Evolutionary conservation across 1,140 invertebrate genomes (phyloP).

Genomic region (Zaprionus lachaisei): DNA sequence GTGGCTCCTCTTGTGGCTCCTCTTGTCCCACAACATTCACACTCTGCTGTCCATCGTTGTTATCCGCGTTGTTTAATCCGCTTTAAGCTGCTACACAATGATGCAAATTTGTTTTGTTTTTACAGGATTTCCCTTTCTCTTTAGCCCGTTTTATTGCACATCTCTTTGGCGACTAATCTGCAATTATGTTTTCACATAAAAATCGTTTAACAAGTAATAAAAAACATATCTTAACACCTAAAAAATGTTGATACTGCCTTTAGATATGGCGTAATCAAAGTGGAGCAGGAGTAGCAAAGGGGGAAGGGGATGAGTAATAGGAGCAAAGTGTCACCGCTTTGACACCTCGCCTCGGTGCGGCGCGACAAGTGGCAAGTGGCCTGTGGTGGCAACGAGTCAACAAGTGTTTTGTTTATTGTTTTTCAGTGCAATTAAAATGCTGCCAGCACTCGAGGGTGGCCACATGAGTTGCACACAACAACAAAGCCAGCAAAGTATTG

Average conservation of each 20-base stretch:
- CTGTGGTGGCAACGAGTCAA: constrained; percentile 51
- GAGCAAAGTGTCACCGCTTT: constrained; percentile 26
- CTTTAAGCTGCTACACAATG: constrained; percentile 65
- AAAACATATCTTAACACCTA: background rate
- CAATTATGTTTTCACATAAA: constrained; percentile 75
- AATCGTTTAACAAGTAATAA: constrained; percentile 11
- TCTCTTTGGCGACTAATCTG: constrained; percentile 77
- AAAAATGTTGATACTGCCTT: too few species aligned
- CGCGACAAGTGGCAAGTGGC: constrained; percentile 21
- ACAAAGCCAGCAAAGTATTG: constrained; percentile 16
- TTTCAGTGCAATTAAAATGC: constrained; percentile 76
- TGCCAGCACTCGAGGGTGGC: constrained; percentile 4
- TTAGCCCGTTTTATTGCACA: constrained; percentile 43
- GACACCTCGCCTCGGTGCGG: constrained; percentile 28
- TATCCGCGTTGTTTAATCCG: constrained; percentile 58
- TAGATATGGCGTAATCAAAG: constrained; percentile 23
- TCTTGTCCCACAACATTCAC: background rate
- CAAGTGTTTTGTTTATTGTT: constrained; percentile 80
- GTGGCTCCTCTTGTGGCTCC: background rate
- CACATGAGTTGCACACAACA: constrained; percentile 12
- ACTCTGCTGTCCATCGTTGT: constrained; percentile 4
- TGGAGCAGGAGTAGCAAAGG: background rate
- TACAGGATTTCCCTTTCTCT: constrained; percentile 16
- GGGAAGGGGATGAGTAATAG: too few species aligned
- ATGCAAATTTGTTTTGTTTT: constrained; percentile 70